phyloP scores from a whole-genome alignment of 2,888 invertebrate genomes.

The Cepaea hortensis region DNA sequence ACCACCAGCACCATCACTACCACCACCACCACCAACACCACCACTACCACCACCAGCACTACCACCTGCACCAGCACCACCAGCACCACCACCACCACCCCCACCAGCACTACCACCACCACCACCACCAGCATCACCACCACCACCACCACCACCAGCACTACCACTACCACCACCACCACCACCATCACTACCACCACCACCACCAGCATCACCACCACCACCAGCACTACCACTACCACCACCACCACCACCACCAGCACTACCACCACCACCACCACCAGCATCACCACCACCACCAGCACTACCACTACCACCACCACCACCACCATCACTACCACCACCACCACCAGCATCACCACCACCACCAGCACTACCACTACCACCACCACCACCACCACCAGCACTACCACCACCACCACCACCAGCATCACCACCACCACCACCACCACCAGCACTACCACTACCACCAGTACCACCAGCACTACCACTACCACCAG shows the following conservation, averaged over 20 bases:
- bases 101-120: too few relatives aligned
- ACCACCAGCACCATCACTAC: not conserved
- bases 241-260: not conserved
- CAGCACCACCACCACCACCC: too few relatives aligned
- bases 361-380: too few relatives aligned
- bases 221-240: not conserved
- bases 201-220: not conserved
- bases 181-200: not conserved
- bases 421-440: too few relatives aligned
- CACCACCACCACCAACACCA: not conserved
- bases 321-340: not conserved
- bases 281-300: not conserved
- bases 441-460: not conserved
- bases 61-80: too few relatives aligned
- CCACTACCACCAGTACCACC: not conserved
- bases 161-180: not conserved
- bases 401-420: too few relatives aligned
- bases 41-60: too few relatives aligned
- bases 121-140: too few relatives aligned
- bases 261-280: not conserved
- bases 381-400: too few relatives aligned
- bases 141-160: not conserved
- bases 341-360: too few relatives aligned
- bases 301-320: not conserved
- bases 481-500: not conserved